Base-by-base conservation (phyloP, 2,888 invertebrate genomes). In the Sipha maydis region DNA sequence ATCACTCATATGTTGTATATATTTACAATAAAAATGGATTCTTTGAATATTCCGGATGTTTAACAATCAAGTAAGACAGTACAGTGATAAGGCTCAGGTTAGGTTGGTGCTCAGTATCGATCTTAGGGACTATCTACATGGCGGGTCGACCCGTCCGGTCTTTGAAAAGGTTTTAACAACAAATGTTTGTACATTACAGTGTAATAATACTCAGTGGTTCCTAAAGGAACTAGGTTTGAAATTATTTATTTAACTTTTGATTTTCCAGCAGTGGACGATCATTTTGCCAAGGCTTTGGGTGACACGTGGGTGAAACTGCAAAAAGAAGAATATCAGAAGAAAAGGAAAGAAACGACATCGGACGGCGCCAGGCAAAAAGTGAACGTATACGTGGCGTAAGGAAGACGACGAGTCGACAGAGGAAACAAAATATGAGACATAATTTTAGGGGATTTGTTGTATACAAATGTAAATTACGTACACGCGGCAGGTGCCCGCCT, bases 221-320 rank as follows among this genome's bases (percentile, higher is more conserved):
- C 48, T 11, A 48, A 48, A 48, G 14, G 48, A 14, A 14, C 48
- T 14, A 14, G 48, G 3, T 61, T 69, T 2, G 25, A 69, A 69
- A 69, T 14, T 3, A 69, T 69, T 69, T 69, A n/a, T 75, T 77
- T 79, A 48, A 34, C 48, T 41, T 85, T 82, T 38, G 78, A 56
- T 78, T 82, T 90, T 90, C 17, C 95, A 88, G 88, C 88, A 90
- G 97, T 97, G 77, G 97, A 97, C 92, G 97, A 97, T 92, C 97
- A 97, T 92, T 97, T 97, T 92, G 97, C 97, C 61, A 97, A 97
- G 93, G 97, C 97, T 0, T 93, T 97, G 78, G 93, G 93, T 3
- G 96, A 96, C 91, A 97, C 96, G 0, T 97, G 97, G 97, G 89
- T 91, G 89, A 91, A 91, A 89, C 85, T 90, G 89, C 91, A 91